Evolutionary conservation across 1,140 invertebrate genomes (phyloP), one percentile per base, ranked within the genome.

Genomic region (Drosophila guanche): DNA sequence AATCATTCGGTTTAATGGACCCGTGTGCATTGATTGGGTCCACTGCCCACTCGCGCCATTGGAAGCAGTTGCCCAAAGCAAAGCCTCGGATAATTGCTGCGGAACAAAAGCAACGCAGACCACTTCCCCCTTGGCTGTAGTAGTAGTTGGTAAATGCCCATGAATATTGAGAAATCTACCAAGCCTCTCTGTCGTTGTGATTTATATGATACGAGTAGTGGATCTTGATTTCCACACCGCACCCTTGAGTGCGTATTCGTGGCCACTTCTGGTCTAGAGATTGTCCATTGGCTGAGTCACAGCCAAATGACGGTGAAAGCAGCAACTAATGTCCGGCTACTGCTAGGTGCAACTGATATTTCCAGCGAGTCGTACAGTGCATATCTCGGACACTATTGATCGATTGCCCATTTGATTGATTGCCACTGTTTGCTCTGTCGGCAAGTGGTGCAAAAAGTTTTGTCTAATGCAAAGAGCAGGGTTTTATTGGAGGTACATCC

Each of bases 361-460:
- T 50, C 42, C 23, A 61, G 4, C 14, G 46, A 10, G 12, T 16
- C 41, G 54, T 16, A 27, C 51, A 4, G 8, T 46, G 12, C 40
- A 48, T 62, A 62, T 63, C 61, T 65, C 57, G 7, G 43, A 3
- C 33, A 27, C 41, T 25, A 10, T 41, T 56, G 65, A 68, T 68
- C 65, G 65, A 68, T 68, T 41, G 62, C 42, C 20, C 50, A 33
- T 56, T 68, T 68, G 62, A 68, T 68, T 68, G 65, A 68, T 68
- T 47, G 65, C 50, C 25, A 61, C 43, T 41, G 43, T 63, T 37
- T 65, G 43, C 55, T 33, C 33, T 16, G 12, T 41, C 10, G 33
- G 61, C 48, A 47, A 33, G 14, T 56, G 62, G 62, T 47, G 41
- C 65, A 55, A 55, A 68, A 68, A 68, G 25, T 55, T 47, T 23